Evolutionary conservation across 2,113 vertebrate species (phyloP).

Genomic region (Nyctibius bracteatus): DNA sequence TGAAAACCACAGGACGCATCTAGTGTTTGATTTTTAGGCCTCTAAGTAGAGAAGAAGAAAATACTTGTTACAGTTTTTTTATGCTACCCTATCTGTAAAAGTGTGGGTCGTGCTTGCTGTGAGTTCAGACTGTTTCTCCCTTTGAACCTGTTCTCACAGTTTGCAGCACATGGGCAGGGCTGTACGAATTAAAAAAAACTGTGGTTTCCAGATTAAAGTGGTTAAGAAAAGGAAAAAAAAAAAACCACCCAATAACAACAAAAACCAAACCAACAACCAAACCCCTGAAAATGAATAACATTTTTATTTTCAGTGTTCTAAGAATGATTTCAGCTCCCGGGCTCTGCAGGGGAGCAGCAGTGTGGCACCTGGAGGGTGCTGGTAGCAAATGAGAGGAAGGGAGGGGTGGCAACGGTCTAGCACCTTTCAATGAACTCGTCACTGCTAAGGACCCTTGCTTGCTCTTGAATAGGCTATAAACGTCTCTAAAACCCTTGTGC

Average conservation of each 20-base stretch:
- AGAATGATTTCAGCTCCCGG: not conserved
- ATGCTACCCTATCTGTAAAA: not conserved
- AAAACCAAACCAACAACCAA: not conserved
- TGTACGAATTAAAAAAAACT: not conserved
- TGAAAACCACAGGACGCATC: not conserved
- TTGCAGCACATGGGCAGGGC: not conserved
- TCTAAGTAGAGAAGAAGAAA: not conserved
- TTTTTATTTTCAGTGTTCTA: not conserved
- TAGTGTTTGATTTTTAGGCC: not conserved
- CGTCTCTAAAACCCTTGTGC: accelerated
- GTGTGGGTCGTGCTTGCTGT: not conserved
- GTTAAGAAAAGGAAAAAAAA: too few species aligned
- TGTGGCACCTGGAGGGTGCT: not conserved
- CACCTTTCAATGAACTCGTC: not conserved
- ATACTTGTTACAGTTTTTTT: not conserved
- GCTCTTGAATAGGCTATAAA: not conserved
- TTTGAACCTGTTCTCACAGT: not conserved
- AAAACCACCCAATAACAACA: not conserved
- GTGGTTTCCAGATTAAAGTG: not conserved
- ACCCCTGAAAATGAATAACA: not conserved
- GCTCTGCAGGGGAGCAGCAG: not conserved
- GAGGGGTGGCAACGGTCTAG: not conserved
- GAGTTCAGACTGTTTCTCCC: not conserved
- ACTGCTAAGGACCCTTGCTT: not conserved
- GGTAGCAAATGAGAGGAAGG: not conserved